Evolutionary conservation across 2,888 invertebrate species (phyloP).

Genomic region (Trisateles emortualis): DNA sequence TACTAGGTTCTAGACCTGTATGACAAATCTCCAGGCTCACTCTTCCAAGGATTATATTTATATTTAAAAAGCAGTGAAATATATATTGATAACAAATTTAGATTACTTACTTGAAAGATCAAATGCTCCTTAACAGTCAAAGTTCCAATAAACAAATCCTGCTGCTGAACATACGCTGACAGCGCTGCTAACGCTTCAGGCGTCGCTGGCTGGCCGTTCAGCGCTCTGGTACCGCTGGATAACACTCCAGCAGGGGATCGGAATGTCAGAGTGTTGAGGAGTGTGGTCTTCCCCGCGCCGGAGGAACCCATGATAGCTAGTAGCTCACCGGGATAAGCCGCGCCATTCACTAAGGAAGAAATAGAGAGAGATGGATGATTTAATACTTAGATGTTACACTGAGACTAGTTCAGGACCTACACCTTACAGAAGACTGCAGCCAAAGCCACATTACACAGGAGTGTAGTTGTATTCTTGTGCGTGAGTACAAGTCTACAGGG

Average conservation of each 20-base stretch:
- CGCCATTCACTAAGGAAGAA: slow-evolving; percentile 90
- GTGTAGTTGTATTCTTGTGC: no score
- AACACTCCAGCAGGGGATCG: slow-evolving; percentile 90
- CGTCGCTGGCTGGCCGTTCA: slow-evolving; percentile 93
- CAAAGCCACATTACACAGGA: no score
- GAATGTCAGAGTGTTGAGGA: slow-evolving; percentile 95
- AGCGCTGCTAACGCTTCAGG: slow-evolving; percentile 91
- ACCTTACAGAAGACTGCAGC: no score
- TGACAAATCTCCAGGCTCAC: no score
- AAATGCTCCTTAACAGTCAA: slow-evolving; percentile 96
- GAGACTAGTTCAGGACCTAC: no score
- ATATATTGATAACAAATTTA: not conserved
- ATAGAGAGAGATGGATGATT: no score
- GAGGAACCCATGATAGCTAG: slow-evolving; percentile 96
- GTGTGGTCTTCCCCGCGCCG: slow-evolving; percentile 98
- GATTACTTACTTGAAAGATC: slow-evolving; percentile 91
- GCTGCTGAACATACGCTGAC: slow-evolving; percentile 97
- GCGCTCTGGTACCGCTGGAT: slow-evolving; percentile 86
- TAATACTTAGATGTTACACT: no score
- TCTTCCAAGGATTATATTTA: no score
- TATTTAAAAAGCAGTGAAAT: no score
- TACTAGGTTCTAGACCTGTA: no score
- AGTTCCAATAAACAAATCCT: slow-evolving; percentile 96
- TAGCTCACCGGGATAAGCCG: slow-evolving; percentile 94
- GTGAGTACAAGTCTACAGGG: no score